Evolutionary conservation across 2,888 invertebrate species (phyloP).

Genomic region (Sinelater perroti): DNA sequence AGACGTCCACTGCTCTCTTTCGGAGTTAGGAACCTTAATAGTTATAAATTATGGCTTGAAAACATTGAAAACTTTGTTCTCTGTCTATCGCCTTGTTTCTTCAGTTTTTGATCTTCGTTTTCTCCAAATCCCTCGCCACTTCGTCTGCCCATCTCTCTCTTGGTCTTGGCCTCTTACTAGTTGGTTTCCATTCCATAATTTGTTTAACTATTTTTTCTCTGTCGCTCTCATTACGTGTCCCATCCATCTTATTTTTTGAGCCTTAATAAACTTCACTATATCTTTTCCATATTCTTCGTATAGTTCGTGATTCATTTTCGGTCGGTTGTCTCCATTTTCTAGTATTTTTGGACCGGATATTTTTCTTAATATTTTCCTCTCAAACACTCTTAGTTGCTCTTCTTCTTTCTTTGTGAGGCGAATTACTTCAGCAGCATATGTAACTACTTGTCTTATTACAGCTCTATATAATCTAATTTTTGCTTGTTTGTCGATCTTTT

Average conservation of each 20-base stretch:
- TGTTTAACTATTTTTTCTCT: neutral
- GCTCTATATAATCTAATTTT: constrained; percentile 3
- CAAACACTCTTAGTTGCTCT: neutral
- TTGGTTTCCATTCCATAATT: constrained; percentile 3
- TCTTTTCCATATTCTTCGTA: too few relatives aligned
- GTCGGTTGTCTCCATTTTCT: neutral
- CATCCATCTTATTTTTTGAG: neutral
- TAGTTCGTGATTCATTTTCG: too few relatives aligned
- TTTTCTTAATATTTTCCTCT: constrained; percentile 2
- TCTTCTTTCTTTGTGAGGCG: neutral
- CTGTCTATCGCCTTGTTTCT: neutral
- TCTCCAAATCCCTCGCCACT: neutral
- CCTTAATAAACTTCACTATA: neutral
- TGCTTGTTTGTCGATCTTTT: too few relatives aligned
- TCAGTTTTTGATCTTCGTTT: neutral
- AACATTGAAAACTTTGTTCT: too few relatives aligned
- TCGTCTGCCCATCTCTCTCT: neutral
- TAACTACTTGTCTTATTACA: neutral
- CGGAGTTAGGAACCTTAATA: too few relatives aligned
- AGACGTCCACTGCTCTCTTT: too few relatives aligned
- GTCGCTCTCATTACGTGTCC: neutral
- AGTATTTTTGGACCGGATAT: too few relatives aligned
- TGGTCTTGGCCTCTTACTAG: neutral
- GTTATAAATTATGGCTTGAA: too few relatives aligned
- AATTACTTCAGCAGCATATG: neutral